Evolutionary conservation across 2,113 vertebrate genomes (phyloP).

Genomic region (Antechinus flavipes): DNA sequence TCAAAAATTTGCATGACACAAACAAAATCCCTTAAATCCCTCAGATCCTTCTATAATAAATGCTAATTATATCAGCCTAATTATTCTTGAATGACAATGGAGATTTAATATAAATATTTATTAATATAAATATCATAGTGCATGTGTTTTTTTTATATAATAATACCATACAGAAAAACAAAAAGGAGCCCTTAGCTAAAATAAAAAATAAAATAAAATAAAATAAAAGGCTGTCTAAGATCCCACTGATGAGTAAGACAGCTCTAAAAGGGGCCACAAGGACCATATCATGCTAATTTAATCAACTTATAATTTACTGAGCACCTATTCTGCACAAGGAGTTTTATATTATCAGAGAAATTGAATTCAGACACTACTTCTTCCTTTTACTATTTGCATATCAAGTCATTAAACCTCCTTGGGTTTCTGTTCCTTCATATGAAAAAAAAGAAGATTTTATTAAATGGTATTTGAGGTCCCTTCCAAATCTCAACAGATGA

Average conservation of each 20-base stretch:
- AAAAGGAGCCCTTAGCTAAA: background rate
- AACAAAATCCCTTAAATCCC: background rate
- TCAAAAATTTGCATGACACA: background rate
- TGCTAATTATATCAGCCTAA: background rate
- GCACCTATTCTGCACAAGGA: background rate
- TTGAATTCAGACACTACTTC: background rate
- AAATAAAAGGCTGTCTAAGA: background rate
- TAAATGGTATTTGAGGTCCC: background rate
- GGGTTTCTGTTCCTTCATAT: background rate
- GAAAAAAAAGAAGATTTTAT: background rate
- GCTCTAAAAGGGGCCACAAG: background rate
- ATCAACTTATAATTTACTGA: background rate
- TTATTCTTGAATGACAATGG: background rate
- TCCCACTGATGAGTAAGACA: background rate
- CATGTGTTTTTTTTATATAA: conserved; percentile 2
- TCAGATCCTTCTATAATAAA: background rate
- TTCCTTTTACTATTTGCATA: background rate
- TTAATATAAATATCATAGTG: background rate
- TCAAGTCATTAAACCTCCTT: background rate
- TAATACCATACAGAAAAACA: background rate
- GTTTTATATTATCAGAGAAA: background rate
- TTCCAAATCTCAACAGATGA: background rate
- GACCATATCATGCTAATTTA: background rate
- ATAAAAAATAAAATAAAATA: background rate
- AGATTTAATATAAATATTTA: too few species aligned